These are phyloP conservation scores for Pygmarrhopalites habei DNA, from an alignment of 1,140 invertebrate species.

Conservation along the genomic window DNA sequence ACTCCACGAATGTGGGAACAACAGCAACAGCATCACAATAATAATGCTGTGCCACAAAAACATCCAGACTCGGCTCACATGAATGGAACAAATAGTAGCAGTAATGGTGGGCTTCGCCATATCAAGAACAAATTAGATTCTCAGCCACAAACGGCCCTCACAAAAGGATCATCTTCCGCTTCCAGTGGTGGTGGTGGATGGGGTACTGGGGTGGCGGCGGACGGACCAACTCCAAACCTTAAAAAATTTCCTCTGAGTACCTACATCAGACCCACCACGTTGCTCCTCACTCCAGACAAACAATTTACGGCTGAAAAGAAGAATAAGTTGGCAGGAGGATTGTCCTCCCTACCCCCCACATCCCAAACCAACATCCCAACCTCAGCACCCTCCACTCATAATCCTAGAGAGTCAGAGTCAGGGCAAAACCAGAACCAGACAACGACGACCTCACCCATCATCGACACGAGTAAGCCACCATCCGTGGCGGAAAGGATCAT, in stretches of 20 bases:
- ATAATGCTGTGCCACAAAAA: conserved; percentile 65
- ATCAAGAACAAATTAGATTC: conserved; percentile 20
- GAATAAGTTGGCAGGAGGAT: conserved; percentile 6
- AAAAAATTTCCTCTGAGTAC: conserved; percentile 42
- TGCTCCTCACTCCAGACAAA: conserved; percentile 13
- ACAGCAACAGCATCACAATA: conserved; percentile 37
- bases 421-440: too few species aligned
- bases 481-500: conserved; percentile 68
- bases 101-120: background rate
- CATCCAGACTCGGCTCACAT: too few species aligned
- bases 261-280: conserved; percentile 39
- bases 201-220: background rate
- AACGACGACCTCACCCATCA: conserved; percentile 45
- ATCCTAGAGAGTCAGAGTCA: conserved; percentile 1
- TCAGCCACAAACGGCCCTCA: background rate
- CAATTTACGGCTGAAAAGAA: background rate
- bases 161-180: conserved; percentile 2
- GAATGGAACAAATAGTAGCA: too few species aligned
- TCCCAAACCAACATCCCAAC: too few species aligned
- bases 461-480: conserved; percentile 46
- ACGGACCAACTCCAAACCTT: conserved; percentile 26
- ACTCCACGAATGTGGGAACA: conserved; percentile 36
- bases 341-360: conserved; percentile 3
- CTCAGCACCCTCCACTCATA: too few species aligned
- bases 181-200: background rate